Conservation (phyloP, 2,797 vertebrate species). For the Hydrolagus colliei region DNA sequence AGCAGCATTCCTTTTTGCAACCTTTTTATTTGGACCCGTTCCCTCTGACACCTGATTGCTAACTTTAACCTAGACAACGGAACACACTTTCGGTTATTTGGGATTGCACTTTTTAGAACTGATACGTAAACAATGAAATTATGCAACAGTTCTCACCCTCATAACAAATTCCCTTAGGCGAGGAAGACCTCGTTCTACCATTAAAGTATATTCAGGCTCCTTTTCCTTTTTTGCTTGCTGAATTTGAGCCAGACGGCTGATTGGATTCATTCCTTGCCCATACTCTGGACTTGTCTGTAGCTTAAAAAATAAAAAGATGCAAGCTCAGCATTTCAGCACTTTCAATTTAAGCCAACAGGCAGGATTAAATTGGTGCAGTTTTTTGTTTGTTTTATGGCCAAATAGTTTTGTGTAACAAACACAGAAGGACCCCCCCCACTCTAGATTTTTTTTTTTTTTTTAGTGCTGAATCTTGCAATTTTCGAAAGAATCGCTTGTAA, state of each 20-base stretch:
- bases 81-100: slow-evolving; percentile 18
- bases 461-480: slow-evolving; percentile 30
- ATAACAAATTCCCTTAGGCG: slow-evolving; percentile 93
- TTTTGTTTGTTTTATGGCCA: slow-evolving; percentile 11
- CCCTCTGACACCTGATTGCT: slow-evolving; percentile 84
- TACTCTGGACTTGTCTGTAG: slow-evolving; percentile 88
- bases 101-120: slow-evolving; percentile 3
- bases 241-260: slow-evolving; percentile 94
- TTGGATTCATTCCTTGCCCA: slow-evolving; percentile 95
- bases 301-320: slow-evolving; percentile 48
- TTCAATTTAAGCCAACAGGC: slow-evolving; percentile 24
- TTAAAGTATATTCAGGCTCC: slow-evolving; percentile 85
- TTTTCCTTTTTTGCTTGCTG: slow-evolving; percentile 98
- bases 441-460: background rate
- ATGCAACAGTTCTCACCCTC: slow-evolving; percentile 60
- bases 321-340: slow-evolving; percentile 31
- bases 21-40: slow-evolving; percentile 92
- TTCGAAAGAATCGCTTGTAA: background rate
- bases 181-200: slow-evolving; percentile 86
- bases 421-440: background rate
- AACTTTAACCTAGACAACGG: slow-evolving; percentile 71
- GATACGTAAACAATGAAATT: slow-evolving; percentile 5
- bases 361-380: background rate
- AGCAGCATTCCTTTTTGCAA: slow-evolving; percentile 92
- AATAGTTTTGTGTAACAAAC: background rate